Evolutionary conservation across 1,140 invertebrate genomes (phyloP), one percentile per base, ranked within the genome.

Genomic region (Linepithema humile): DNA sequence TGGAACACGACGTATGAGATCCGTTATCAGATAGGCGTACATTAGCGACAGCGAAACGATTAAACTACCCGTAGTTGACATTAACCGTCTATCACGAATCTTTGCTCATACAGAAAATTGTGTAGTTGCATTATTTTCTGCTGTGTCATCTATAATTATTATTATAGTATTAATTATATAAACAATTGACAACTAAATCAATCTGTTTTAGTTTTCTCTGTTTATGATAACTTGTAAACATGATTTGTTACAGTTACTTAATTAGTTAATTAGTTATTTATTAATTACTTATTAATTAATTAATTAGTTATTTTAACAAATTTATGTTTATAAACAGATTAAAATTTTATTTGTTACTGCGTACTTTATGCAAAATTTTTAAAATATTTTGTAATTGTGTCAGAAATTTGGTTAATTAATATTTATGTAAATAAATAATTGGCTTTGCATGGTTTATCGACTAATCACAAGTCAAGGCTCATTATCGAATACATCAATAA

Each of bases 1-100:
- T 69, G 48, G 48, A 78, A 78, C 62, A 53, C 62, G 57, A 77
- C 72, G 59, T 64, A 40, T 35, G 75, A 78, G 62, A 78, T 69
- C 48, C 62, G 75, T 17, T 78, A 55, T 78, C 60, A 78, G 64
- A 78, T 78, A 78, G 48, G 3, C 23, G 23, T 7, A 23, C 45
- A 55, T 78, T 78, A 69, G 48, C 35, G 35, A 78, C 45, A 69
- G 48, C 23, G 26, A 78, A 78, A 78, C 75, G 35, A 40, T 78
- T 69, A 67, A 78, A 78, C 40, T 35, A 48, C 23, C 43, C 48
- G 17, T 38, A 23, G 15, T 45, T 78, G 45, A 67, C 45, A n/a
- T 69, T 40, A 53, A 69, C 26, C 23, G 35, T 67, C 43, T 29
- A 77, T 77, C 60, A 26, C 15, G 45, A 50, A 26, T 77, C 45